Percentiles rank a stretch among this genome's conserved stretches.
Evolutionary conservation across 2,888 invertebrate species (phyloP).

Genomic region (Hipparchia semele): DNA sequence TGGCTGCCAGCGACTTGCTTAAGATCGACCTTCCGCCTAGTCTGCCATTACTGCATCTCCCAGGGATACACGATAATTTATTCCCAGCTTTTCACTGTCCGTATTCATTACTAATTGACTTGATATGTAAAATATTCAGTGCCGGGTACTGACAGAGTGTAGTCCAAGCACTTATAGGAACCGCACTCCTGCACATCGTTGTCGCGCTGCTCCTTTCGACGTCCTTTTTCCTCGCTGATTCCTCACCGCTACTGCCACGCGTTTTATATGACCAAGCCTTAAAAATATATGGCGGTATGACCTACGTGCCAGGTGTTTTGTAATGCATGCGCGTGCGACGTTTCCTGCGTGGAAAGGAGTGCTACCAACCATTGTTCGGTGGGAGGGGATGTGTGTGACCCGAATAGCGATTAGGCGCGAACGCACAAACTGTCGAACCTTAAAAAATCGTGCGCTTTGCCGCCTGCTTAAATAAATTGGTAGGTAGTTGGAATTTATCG

Average conservation of each 20-base stretch:
- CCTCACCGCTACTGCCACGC: neutral
- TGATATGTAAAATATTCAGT: too few relatives aligned
- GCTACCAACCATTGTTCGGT: slow-evolving; percentile 77
- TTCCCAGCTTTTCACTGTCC: too few relatives aligned
- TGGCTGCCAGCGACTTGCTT: too few relatives aligned
- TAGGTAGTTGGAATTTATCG: neutral
- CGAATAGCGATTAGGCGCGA: slow-evolving; percentile 60
- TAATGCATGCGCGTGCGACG: slow-evolving; percentile 72
- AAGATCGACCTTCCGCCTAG: too few relatives aligned
- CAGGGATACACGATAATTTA: too few relatives aligned
- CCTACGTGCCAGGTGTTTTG: slow-evolving; percentile 59
- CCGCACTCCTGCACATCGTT: too few relatives aligned
- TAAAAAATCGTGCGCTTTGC: slow-evolving; percentile 52
- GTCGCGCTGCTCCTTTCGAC: too few relatives aligned
- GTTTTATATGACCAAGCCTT: neutral
- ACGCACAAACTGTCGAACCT: slow-evolving; percentile 55
- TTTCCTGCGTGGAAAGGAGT: slow-evolving; percentile 79
- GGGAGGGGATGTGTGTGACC: slow-evolving; percentile 73
- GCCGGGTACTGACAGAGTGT: too few relatives aligned
- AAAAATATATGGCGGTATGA: slow-evolving; percentile 53
- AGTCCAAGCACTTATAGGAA: too few relatives aligned
- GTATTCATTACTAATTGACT: too few relatives aligned
- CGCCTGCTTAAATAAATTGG: slow-evolving; percentile 30
- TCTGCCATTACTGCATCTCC: too few relatives aligned
- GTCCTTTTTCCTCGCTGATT: too few relatives aligned